Conservation (phyloP, 2,888 invertebrate genomes). For the Chaitophorus viminalis region DNA sequence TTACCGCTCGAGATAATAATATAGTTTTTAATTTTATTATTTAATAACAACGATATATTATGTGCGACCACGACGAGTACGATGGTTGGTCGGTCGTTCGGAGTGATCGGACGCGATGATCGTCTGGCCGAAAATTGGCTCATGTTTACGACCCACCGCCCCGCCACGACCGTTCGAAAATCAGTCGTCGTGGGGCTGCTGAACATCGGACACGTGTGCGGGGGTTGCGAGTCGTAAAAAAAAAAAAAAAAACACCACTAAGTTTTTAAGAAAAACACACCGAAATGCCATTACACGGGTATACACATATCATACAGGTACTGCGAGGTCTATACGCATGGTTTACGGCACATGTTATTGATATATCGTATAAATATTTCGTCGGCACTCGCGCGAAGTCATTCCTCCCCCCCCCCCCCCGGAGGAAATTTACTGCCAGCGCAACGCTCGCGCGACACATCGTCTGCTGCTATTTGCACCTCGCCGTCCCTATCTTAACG, state of each 20-base stretch:
- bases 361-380: neutral
- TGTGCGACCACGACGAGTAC: too few species aligned
- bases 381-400: neutral
- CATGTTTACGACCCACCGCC: slow-evolving; percentile 42
- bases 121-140: slow-evolving; percentile 51
- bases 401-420: too few species aligned
- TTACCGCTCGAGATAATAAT: neutral
- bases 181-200: too few species aligned
- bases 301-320: too few species aligned
- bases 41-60: neutral
- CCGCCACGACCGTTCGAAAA: neutral
- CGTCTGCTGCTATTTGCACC: neutral
- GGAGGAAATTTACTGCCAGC: neutral
- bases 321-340: too few species aligned
- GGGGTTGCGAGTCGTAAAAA: neutral
- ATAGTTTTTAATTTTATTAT: too few species aligned
- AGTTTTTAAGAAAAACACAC: neutral
- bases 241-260: neutral
- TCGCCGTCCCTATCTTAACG: neutral
- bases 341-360: too few species aligned
- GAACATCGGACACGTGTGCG: neutral
- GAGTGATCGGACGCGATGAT: too few species aligned
- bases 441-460: neutral
- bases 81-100: neutral
- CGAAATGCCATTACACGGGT: slow-evolving; percentile 1